These are phyloP conservation scores for Chrysina gloriosa DNA, from an alignment of 2,888 invertebrate species.

Conservation along the genomic window DNA sequence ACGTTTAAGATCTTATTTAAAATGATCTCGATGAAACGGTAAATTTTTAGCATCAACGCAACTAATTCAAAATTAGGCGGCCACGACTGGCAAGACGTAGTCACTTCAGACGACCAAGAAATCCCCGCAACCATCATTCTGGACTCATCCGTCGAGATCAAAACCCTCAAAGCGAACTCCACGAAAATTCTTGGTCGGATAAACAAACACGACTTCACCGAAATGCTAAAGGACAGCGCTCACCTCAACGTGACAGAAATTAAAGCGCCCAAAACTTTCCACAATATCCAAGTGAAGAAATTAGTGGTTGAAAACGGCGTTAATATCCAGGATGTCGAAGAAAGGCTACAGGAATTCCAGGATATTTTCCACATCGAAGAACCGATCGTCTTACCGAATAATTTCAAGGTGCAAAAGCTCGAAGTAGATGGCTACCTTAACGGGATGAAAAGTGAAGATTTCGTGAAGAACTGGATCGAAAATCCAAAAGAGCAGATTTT, in stretches of 20 bases:
- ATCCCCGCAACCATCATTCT: constrained; percentile 50
- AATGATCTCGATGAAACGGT: background rate
- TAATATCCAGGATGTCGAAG: constrained; percentile 41
- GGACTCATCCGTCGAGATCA: constrained; percentile 12
- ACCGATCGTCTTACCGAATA: constrained; percentile 44
- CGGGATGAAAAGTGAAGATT: constrained; percentile 61
- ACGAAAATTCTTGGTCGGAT: constrained; percentile 51
- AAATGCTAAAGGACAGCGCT: constrained; percentile 57
- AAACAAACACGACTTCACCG: constrained; percentile 55
- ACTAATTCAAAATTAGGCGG: constrained; percentile 50
- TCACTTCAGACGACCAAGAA: constrained; percentile 47
- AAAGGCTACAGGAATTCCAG: constrained; percentile 45
- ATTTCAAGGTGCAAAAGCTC: constrained; percentile 61
- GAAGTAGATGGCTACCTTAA: constrained; percentile 63
- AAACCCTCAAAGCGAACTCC: constrained; percentile 4
- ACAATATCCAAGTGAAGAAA: constrained; percentile 53
- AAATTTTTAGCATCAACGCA: constrained; percentile 45
- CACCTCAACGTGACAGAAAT: constrained; percentile 47
- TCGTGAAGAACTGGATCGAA: constrained; percentile 64
- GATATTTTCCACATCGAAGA: constrained; percentile 40
- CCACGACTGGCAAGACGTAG: constrained; percentile 51
- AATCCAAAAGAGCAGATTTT: constrained; percentile 57
- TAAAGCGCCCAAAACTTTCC: constrained; percentile 55
- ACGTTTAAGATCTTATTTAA: too few species aligned
- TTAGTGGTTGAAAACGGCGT: constrained; percentile 50